phyloP scores from a whole-genome alignment of 2,797 vertebrate species.

The Megaceryle alcyon region DNA sequence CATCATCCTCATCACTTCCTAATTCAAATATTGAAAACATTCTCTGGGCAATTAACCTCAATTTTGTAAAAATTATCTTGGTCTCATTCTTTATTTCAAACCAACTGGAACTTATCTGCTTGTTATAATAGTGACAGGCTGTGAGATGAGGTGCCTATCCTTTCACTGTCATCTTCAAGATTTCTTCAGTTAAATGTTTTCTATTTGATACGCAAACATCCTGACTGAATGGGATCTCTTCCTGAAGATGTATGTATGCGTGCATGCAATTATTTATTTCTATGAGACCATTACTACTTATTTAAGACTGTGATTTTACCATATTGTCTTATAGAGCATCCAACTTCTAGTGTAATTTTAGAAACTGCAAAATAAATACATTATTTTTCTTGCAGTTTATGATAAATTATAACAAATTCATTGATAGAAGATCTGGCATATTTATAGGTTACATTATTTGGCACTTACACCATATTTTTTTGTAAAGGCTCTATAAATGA shows the following conservation, averaged over 20 bases:
- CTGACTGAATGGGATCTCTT: not conserved
- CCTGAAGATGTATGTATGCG: not conserved
- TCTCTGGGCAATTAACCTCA: not conserved
- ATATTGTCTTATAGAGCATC: not conserved
- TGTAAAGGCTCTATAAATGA: not conserved
- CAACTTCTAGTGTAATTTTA: not conserved
- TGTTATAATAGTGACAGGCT: rapidly evolving
- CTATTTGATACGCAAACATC: not conserved
- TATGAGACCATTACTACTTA: not conserved
- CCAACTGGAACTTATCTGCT: not conserved
- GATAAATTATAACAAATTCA: not conserved
- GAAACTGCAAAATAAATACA: not conserved
- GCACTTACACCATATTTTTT: not conserved
- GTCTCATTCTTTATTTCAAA: not conserved
- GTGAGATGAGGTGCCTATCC: not conserved
- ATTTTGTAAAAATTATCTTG: not conserved
- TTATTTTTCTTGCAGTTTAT: not conserved
- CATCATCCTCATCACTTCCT: not conserved
- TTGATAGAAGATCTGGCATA: not conserved
- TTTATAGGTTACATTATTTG: not conserved
- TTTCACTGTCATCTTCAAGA: not conserved
- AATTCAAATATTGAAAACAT: not conserved
- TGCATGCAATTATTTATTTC: not conserved
- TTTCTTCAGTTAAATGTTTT: not conserved
- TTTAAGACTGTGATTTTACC: not conserved